phyloP scores from a whole-genome alignment of 2,797 vertebrate genomes.

The Geotria australis region DNA sequence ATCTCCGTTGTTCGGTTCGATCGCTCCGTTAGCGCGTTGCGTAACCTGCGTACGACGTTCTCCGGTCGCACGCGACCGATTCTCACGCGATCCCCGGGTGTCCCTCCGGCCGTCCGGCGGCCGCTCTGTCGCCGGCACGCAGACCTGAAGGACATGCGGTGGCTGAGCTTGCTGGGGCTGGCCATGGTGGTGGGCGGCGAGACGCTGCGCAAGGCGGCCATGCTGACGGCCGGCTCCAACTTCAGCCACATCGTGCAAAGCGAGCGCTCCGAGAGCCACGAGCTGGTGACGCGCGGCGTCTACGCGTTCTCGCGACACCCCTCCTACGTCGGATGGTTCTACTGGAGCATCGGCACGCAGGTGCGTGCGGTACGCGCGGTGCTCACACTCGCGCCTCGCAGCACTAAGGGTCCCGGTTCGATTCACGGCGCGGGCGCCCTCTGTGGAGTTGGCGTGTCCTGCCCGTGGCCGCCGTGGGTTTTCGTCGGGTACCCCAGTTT shows the following conservation, averaged over 20 bases:
- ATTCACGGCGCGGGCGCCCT: no score
- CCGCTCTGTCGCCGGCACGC: constrained; percentile 1
- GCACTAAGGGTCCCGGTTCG: no score
- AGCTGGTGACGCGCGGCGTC: constrained; percentile 59
- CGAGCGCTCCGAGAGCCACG: constrained; percentile 65
- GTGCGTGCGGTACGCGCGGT: constrained; percentile 10
- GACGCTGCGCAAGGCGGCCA: constrained; percentile 51
- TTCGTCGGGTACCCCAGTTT: no score
- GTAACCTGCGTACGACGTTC: no score
- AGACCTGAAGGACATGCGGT: constrained; percentile 67
- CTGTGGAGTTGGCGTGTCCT: no score
- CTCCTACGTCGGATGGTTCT: constrained; percentile 95
- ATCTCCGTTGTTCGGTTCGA: no score
- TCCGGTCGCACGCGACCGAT: no score
- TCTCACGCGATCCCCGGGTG: no score
- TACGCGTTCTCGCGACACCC: constrained; percentile 77
- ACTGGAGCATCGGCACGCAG: constrained; percentile 96
- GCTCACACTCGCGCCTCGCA: no score
- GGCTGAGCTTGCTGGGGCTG: constrained; percentile 45
- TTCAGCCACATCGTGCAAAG: constrained; percentile 98
- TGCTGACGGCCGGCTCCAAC: constrained; percentile 89
- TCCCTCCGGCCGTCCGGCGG: no score
- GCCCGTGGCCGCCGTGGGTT: no score
- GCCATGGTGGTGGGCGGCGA: constrained; percentile 73
- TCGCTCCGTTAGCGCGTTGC: no score